Evolutionary conservation across 2,797 vertebrate species (phyloP).

Genomic region (Chromis chromis): DNA sequence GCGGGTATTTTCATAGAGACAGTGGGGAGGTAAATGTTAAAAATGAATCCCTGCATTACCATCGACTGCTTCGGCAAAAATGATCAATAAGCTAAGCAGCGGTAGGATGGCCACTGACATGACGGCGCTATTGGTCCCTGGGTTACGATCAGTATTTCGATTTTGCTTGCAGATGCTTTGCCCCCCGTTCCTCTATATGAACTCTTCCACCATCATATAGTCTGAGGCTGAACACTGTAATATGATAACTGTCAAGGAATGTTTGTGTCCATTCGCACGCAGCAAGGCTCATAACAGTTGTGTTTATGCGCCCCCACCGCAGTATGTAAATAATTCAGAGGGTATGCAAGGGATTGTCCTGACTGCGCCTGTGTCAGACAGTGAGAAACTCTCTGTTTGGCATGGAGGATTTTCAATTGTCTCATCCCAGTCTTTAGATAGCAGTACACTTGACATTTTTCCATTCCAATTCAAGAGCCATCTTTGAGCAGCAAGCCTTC

Average conservation of each 20-base stretch:
- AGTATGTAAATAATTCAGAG: conserved; percentile 79
- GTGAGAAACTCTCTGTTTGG: conserved; percentile 57
- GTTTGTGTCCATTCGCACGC: conserved; percentile 56
- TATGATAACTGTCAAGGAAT: conserved; percentile 58
- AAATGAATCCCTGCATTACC: conserved; percentile 54
- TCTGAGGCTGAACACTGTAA: conserved; percentile 44
- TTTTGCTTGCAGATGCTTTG: conserved; percentile 39
- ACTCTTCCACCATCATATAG: conserved; percentile 22
- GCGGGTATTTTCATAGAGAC: conserved; percentile 7
- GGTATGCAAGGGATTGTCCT: conserved; percentile 66
- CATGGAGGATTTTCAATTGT: conserved; percentile 69
- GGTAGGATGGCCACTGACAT: conserved; percentile 58
- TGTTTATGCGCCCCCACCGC: conserved; percentile 58
- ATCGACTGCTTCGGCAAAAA: conserved; percentile 73
- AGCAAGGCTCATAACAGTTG: conserved; percentile 60
- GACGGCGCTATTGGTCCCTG: conserved; percentile 52
- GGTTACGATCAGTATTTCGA: conserved; percentile 71
- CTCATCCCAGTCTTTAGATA: conserved; percentile 56
- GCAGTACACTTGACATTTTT: conserved; percentile 78
- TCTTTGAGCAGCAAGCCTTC: conserved; percentile 64
- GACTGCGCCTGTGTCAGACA: conserved; percentile 57
- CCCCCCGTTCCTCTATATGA: not conserved
- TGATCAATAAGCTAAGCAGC: conserved; percentile 74
- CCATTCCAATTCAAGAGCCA: conserved; percentile 63
- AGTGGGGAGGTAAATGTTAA: conserved; percentile 41